Evolutionary conservation across 2,797 vertebrate species (phyloP), one percentile per base, ranked within the genome.

Genomic region (Adrianichthys oophorus): DNA sequence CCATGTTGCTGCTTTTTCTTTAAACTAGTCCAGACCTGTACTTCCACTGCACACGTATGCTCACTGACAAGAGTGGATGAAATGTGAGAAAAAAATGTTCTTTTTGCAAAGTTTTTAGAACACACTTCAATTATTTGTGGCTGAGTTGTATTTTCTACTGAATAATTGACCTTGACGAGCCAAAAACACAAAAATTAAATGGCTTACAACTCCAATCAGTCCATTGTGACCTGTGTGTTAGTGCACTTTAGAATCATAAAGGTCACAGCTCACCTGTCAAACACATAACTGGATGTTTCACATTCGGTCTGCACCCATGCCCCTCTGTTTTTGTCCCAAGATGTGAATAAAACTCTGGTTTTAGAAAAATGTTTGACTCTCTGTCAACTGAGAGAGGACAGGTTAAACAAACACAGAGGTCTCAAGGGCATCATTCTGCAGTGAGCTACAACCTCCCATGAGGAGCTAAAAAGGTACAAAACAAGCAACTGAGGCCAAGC

Each of bases 391-490:
- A 65, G 42, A 55, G 60, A 55, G 60, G 61, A 61, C 44, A n/a
- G 58, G 67, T 43, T 49, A 32, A 74, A 56, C 76, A 86, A 85
- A 85, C 85, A 85, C 70, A 72, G 59, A 78, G 48, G 21, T 89
- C 86, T 82, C 89, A 57, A 5, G 1, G 71, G 85, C 56, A 70
- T 82, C 62, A 69, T 71, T 77, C 79, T 83, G 87, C 82, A 83
- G 82, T 19, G 48, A 85, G 76, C 64, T 46, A 40, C 74, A 69
- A 59, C 47, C 65, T 90, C 87, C 86, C 88, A 48, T 29, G 84
- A 80, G 89, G 69, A 43, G 64, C 59, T 56, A 58, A 66, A 58
- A 77, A 81, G 82, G 82, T 82, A 70, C 81, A 87, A 89, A 91
- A 91, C 87, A 91, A 89, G 81, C 68, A 63, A 65, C 52, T 52